These are phyloP conservation scores for Esox niger DNA, from an alignment of 2,113 vertebrate species.

Conservation along the genomic window DNA sequence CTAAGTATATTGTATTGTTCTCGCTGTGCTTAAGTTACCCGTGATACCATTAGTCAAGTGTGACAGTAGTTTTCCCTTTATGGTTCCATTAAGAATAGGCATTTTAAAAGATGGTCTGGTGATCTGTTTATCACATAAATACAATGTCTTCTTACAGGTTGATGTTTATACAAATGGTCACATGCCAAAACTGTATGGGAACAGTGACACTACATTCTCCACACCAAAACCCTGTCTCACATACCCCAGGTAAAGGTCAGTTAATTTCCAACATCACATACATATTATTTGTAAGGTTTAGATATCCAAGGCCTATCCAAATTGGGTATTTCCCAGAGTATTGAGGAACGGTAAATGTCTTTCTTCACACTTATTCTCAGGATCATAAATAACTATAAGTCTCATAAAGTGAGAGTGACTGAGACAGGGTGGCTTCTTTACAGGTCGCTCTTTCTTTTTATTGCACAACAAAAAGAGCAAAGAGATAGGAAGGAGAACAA, in stretches of 20 bases:
- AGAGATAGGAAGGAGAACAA: not conserved
- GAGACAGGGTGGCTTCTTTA: not conserved
- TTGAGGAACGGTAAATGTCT: slow-evolving; percentile 27
- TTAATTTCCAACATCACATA: slow-evolving; percentile 49
- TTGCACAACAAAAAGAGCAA: not conserved
- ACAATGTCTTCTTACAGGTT: not conserved
- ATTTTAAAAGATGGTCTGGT: not conserved
- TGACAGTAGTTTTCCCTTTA: not conserved
- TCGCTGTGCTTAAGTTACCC: slow-evolving; percentile 22
- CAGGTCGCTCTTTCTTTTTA: not conserved
- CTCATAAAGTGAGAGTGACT: not conserved
- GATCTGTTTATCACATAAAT: not conserved
- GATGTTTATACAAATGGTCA: not conserved
- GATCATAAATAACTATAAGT: slow-evolving; percentile 28
- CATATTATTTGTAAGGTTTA: not conserved
- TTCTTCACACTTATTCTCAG: not conserved
- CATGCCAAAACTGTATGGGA: not conserved
- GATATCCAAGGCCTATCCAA: slow-evolving; percentile 26
- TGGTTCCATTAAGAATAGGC: slow-evolving; percentile 3
- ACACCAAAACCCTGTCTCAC: slow-evolving; percentile 32
- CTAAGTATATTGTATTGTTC: slow-evolving; percentile 19
- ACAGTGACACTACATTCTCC: slow-evolving; percentile 30
- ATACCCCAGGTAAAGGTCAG: slow-evolving; percentile 32
- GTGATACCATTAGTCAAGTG: slow-evolving; percentile 19
- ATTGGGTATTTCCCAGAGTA: slow-evolving; percentile 25